Base-by-base conservation (phyloP, 2,797 vertebrate genomes). In the Sciurus carolinensis region DNA sequence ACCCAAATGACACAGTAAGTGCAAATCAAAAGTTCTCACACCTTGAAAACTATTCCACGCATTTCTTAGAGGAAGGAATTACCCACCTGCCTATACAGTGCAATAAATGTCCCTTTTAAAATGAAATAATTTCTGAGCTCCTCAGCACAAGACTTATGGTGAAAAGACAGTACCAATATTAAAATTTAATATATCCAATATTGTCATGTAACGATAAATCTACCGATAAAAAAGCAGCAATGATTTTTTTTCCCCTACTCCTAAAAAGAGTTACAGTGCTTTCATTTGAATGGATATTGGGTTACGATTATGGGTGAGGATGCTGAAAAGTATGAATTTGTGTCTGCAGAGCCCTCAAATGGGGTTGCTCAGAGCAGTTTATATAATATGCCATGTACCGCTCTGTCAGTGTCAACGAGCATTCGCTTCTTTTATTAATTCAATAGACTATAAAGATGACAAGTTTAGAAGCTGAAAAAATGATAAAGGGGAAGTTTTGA, bases 141-240 rank as follows among this genome's bases (percentile, higher is more conserved):
- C 96, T 98, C 95, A 94, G 77, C 89, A 73, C 95, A 98, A 97
- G 96, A 98, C 97, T 97, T 98, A 96, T 86, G 67, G 97, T 97
- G 97, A 97, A 98, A 50, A 97, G 96, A 97, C 97, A 98, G 97
- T 42, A 10, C 71, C 62, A 20, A 95, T 98, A 98, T 98, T 98
- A 98, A 98, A 98, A 97, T 98, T 95, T 98, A 97, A 98, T 97
- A 85, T 95, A 96, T 91, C 57, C 90, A 97, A 98, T 98, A 97
- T 95, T 98, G 98, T 98, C 97, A 89, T 86, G 83, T 98, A 98
- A 95, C 86, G 96, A 97, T 98, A 98, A 98, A 98, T 98, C 96
- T 98, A 90, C 96, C 22, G 42, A 17, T 96, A 98, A 98, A 97
- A 95, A 98, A 97, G 86, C 62, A 96, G 50, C 96, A 95, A 91